Evolutionary conservation across 2,113 vertebrate species (phyloP).

Genomic region (Phasianus colchicus): DNA sequence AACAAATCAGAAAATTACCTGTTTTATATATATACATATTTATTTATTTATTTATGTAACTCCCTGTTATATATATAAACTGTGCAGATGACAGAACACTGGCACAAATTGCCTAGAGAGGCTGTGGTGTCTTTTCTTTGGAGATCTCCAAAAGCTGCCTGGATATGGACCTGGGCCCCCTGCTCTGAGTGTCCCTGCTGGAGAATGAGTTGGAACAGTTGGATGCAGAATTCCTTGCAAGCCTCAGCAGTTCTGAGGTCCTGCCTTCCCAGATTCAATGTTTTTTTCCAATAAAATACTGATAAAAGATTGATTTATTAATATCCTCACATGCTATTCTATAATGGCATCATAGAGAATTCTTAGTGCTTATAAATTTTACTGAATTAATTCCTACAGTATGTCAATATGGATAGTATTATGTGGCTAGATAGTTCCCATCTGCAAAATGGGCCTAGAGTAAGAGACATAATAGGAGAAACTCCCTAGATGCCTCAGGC

Average conservation of each 20-base stretch:
- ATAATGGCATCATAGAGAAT: not conserved
- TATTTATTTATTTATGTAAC: no score
- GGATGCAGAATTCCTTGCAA: not conserved
- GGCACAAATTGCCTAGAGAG: not conserved
- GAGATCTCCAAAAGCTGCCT: not conserved
- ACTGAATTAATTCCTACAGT: not conserved
- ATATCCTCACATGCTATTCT: not conserved
- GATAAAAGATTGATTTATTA: not conserved
- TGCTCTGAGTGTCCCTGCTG: not conserved
- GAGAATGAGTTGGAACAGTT: not conserved
- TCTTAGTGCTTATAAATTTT: not conserved
- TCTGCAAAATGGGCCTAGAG: not conserved
- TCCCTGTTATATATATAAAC: not conserved
- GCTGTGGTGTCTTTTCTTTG: not conserved
- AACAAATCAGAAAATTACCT: not conserved
- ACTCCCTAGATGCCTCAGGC: not conserved
- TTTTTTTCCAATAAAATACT: not conserved
- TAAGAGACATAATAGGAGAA: not conserved
- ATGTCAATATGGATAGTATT: not conserved
- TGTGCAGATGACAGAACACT: not conserved
- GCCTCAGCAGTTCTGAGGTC: not conserved
- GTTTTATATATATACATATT: not conserved
- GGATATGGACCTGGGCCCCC: not conserved
- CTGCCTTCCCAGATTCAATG: not conserved
- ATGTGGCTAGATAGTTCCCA: not conserved